Conservation (phyloP, 2,797 vertebrate genomes). For the Acestrorhynchus altus region DNA sequence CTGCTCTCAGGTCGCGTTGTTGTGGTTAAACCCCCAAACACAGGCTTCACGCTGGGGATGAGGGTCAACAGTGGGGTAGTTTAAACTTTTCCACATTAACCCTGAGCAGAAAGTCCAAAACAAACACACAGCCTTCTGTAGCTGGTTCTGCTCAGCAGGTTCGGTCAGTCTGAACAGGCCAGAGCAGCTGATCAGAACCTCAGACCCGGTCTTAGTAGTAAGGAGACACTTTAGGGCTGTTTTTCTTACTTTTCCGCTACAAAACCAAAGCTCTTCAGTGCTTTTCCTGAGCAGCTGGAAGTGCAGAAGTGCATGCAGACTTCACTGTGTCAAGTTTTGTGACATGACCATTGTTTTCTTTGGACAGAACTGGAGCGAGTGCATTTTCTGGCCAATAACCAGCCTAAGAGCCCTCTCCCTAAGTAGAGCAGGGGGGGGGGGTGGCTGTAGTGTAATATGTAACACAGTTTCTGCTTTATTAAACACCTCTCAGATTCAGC, state of each 20-base stretch:
- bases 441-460: neutral
- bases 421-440: conserved; percentile 1
- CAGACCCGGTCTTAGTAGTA: neutral
- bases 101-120: neutral
- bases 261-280: neutral
- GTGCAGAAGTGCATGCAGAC: neutral
- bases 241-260: neutral
- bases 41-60: neutral
- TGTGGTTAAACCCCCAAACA: neutral
- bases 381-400: conserved; percentile 41
- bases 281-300: neutral
- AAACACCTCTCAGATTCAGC: conserved; percentile 45
- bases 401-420: conserved; percentile 35
- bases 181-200: neutral
- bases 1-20: neutral
- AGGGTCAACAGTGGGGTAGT: neutral
- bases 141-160: neutral
- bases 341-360: conserved; percentile 45
- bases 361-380: conserved; percentile 39
- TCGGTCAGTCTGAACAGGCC: neutral
- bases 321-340: conserved; percentile 30
- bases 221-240: neutral
- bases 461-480: conserved; percentile 42
- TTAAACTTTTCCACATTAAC: neutral
- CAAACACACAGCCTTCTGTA: too few species aligned